Evolutionary conservation across 2,888 invertebrate species (phyloP).

Genomic region (Leptopterna dolabrata): DNA sequence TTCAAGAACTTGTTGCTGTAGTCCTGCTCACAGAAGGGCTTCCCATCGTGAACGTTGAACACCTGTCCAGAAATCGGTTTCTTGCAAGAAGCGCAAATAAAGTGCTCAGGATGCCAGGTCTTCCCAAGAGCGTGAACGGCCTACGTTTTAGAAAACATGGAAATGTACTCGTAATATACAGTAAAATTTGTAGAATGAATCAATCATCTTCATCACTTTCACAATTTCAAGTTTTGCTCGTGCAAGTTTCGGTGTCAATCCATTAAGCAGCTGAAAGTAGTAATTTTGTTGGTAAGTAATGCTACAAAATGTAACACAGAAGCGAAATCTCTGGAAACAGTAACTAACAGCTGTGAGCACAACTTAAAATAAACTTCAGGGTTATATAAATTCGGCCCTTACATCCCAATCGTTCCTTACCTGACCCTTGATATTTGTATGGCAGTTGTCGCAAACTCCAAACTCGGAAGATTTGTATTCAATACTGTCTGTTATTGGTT

Average conservation of each 20-base stretch:
- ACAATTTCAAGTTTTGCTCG: no score
- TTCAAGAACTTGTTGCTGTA: conserved; percentile 69
- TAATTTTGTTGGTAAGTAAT: no score
- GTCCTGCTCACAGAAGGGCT: conserved; percentile 72
- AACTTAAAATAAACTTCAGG: no score
- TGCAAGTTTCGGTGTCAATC: no score
- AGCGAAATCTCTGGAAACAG: no score
- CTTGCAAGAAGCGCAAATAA: conserved; percentile 72
- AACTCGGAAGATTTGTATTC: neutral
- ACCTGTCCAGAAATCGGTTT: conserved; percentile 72
- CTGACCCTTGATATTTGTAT: conserved; percentile 30
- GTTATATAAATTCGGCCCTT: no score
- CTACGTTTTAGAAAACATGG: conserved; percentile 65
- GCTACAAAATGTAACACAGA: no score
- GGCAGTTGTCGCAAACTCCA: conserved; percentile 36
- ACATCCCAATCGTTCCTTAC: neutral
- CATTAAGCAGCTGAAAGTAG: no score
- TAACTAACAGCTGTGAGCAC: no score
- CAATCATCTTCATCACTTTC: no score
- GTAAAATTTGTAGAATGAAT: no score
- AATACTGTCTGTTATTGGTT: neutral
- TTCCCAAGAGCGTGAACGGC: conserved; percentile 70
- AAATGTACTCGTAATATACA: no score
- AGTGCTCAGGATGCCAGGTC: conserved; percentile 75
- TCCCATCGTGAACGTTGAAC: conserved; percentile 73